phyloP scores from a whole-genome alignment of 2,113 vertebrate species.

The Chlorodrepanis virens region DNA sequence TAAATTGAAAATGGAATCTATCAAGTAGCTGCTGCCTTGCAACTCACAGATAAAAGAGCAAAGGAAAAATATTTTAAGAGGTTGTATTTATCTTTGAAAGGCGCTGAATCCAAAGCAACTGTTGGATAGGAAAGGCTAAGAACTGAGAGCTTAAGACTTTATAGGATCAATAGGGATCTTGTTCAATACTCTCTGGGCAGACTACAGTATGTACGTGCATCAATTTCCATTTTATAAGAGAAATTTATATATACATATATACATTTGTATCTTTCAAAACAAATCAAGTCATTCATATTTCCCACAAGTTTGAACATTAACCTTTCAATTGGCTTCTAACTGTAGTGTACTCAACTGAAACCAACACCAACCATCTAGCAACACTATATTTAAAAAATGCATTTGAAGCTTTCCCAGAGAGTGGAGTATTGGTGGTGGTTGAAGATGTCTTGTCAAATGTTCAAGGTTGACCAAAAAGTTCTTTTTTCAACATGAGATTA shows the following conservation, averaged over 20 bases:
- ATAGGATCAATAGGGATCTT: background rate
- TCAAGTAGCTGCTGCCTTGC: background rate
- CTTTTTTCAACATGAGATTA: background rate
- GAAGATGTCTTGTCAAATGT: background rate
- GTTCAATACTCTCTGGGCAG: background rate
- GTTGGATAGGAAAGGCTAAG: background rate
- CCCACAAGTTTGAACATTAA: background rate
- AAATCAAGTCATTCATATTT: background rate
- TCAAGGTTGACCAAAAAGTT: background rate
- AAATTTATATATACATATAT: background rate
- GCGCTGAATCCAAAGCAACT: background rate
- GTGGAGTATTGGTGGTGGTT: background rate
- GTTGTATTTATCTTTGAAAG: background rate
- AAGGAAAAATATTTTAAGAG: background rate
- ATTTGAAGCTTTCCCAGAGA: background rate
- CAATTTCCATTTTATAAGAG: background rate
- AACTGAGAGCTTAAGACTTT: background rate
- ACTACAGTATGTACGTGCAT: background rate
- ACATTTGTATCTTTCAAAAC: background rate
- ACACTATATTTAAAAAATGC: background rate
- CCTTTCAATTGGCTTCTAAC: background rate
- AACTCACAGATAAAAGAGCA: background rate
- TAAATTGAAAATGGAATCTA: slow-evolving; percentile 3
- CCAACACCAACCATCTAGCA: background rate
- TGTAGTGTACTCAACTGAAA: background rate